Evolutionary conservation across 2,797 vertebrate genomes (phyloP), one percentile per base, ranked within the genome.

Genomic region (Sitta carolinensis): DNA sequence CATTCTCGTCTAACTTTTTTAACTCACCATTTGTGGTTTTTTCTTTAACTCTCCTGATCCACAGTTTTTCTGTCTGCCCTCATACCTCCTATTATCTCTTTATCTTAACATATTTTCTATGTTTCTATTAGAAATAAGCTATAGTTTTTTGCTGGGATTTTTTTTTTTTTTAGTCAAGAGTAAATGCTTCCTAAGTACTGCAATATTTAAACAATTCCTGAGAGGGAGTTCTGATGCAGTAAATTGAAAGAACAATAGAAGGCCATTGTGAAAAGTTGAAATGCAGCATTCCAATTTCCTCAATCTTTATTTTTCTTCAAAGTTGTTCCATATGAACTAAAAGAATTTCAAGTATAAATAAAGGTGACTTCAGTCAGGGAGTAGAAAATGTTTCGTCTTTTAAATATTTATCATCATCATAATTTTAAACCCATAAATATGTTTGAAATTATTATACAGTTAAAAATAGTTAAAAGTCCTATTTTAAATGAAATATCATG

Each of bases 121-220:
- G 5, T 5, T 51, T 80, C 52, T 69, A 26, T 59, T 63, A 67
- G 26, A 62, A 55, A 4, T 25, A 13, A 59, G 11, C 2, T 12
- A 2, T 4, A 8, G 20, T 13, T 22, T 68, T n/a, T 29, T 52
- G 26, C n/a, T 26, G 1, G 7, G 1, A 1, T 26, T 68, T 79
- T 57, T 61, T 36, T 36, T 36, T 36, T 36, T 36, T 36, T 36
- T 16, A 55, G 32, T 58, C 25, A 69, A 54, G 17, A 47, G 8
- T 29, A 80, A 91, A 58, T 62, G 45, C 5, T 67, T 22, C 32
- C 26, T 12, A 47, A 58, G 29, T 32, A 50, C 1, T 48, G 8
- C 47, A 74, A 29, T 26, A 45, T n/a, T 77, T 70, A 66, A 54
- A 54, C 5, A 64, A 62, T 22, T 83, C 27, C 36, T 58, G 51